Conservation (phyloP, 2,888 invertebrate genomes). For the Pimpla rufipes region DNA sequence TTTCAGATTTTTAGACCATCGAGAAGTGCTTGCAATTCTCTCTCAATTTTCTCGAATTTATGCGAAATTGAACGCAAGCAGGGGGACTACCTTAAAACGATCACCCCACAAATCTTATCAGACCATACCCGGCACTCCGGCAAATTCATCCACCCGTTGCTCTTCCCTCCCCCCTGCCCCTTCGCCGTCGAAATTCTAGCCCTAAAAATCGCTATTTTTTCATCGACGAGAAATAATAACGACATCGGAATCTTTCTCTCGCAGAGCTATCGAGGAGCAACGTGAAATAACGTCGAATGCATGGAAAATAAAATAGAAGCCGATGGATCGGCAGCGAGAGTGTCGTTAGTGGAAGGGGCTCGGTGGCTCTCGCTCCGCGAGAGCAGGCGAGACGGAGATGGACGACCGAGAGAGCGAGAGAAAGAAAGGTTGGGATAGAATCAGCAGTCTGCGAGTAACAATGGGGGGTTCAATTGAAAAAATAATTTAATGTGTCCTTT, state of each 20-base stretch:
- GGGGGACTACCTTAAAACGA: no score
- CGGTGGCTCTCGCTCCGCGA: no score
- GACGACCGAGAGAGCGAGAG: constrained; percentile 68
- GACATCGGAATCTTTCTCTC: background rate
- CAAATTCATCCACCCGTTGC: no score
- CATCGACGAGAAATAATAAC: constrained; percentile 23
- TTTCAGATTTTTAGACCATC: no score
- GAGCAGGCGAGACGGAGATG: constrained; percentile 41
- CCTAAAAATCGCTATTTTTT: no score
- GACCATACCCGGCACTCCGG: no score
- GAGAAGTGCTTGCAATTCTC: no score
- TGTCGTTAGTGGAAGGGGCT: constrained; percentile 41
- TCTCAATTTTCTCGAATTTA: no score
- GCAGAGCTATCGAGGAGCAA: constrained; percentile 69
- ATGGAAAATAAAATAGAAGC: constrained; percentile 61
- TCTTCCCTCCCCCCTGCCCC: no score
- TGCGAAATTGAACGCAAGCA: no score
- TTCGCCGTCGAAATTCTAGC: no score
- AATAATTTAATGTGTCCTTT: constrained; percentile 85
- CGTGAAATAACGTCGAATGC: constrained; percentile 70
- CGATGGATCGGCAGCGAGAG: constrained; percentile 66
- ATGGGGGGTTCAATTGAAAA: constrained; percentile 85
- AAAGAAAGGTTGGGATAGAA: constrained; percentile 83
- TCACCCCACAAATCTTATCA: no score
- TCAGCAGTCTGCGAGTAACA: constrained; percentile 85